Base-by-base conservation (phyloP, 2,113 vertebrate genomes). In the Labrus mixtus region DNA sequence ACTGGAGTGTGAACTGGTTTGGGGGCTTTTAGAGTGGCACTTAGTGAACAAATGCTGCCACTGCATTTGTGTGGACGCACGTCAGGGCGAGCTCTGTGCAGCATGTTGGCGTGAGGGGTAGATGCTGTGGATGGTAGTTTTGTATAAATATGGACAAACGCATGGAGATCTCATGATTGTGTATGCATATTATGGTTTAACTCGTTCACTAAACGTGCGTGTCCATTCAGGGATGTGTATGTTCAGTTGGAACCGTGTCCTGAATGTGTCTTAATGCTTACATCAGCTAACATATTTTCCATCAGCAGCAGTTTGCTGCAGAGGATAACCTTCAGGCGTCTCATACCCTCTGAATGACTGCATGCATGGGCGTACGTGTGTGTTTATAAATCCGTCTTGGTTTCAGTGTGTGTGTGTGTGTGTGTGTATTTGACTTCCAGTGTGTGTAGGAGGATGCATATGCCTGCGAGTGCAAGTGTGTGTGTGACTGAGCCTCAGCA, bases 1-100 rank as follows among this genome's bases (percentile, higher is more conserved):
- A 71, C 63, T 73, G 69, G 84, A 83, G 81, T 79, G 86, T 88
- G 81, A 87, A 65, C 54, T 60, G 78, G 12, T 83, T 57, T 50
- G 61, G 75, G 72, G 57, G 82, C 82, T 83, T 83, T 82, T 55
- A 78, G 83, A 78, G 78, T 11, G 55, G 43, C 83, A 84, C 85
- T 86, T 67, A 62, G 53, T 16, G 68, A 71, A 79, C 62, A 73
- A 79, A 70, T 12, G 33, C 66, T 22, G 33, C 71, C 56, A 68
- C 29, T 68, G 73, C 68, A 29, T 78, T 69, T 66, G 70, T 79
- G 78, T 74, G 55, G 66, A 62, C 3, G 63, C 62, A 25, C 55
- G 33, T 62, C 11, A 25, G 36, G 61, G 64, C 23, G 1, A 3
- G 36, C 59, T 66, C 25, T n/a, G 48, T 48, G 54, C 16, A 8